These are phyloP conservation scores for Synanceia verrucosa DNA, from an alignment of 2,797 vertebrate species.

Conservation along the genomic window DNA sequence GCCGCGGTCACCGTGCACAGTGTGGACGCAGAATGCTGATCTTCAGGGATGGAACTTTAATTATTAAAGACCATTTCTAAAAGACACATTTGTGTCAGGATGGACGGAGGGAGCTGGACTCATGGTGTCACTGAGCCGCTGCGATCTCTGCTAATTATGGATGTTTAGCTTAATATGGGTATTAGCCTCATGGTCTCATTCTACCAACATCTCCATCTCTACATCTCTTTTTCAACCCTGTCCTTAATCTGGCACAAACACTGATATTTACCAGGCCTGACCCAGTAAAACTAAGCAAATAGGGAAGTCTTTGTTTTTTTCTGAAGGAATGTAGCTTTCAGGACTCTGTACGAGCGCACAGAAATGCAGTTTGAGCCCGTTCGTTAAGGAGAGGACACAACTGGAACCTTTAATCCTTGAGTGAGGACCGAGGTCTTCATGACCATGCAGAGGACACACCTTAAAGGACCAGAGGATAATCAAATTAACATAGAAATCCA, in stretches of 20 bases:
- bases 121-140: neutral
- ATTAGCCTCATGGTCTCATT: conserved; percentile 9
- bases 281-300: conserved; percentile 19
- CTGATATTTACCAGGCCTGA: neutral
- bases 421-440: conserved; percentile 11
- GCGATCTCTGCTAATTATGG: conserved; percentile 11
- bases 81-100: conserved; percentile 21
- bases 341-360: conserved; percentile 20
- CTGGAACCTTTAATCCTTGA: conserved; percentile 37
- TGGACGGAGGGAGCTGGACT: conserved; percentile 21
- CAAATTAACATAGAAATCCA: neutral
- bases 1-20: conserved; percentile 97
- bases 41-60: conserved; percentile 20
- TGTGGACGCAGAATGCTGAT: conserved; percentile 95
- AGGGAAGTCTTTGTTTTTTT: conserved; percentile 23
- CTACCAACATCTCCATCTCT: conserved; percentile 29
- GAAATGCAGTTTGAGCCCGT: conserved; percentile 15
- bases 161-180: conserved; percentile 7
- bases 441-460: neutral
- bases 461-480: neutral
- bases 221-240: neutral
- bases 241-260: conserved; percentile 7
- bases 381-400: conserved; percentile 24
- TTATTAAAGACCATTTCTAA: conserved; percentile 20
- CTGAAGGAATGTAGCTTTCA: conserved; percentile 31